phyloP scores from a whole-genome alignment of 2,888 invertebrate species.

The Hirtodrosophila cameraria region DNA sequence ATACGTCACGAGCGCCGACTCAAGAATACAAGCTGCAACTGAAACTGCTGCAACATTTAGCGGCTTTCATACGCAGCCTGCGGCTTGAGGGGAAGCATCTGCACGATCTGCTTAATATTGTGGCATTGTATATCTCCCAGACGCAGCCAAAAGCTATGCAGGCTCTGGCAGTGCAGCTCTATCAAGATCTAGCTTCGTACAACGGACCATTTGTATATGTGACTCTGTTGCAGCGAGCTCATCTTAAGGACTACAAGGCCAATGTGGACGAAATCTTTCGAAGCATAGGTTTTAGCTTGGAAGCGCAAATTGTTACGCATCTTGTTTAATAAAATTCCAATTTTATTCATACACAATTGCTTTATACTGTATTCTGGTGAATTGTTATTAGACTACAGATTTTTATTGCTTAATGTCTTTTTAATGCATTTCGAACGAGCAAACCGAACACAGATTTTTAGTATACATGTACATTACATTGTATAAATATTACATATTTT shows the following conservation, averaged over 20 bases:
- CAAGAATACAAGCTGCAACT: slow-evolving; percentile 83
- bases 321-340: slow-evolving; percentile 37
- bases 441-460: slow-evolving; percentile 19
- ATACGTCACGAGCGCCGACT: slow-evolving; percentile 68
- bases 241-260: slow-evolving; percentile 68
- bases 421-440: slow-evolving; percentile 30
- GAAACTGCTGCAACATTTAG: slow-evolving; percentile 75
- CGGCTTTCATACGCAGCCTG: slow-evolving; percentile 74
- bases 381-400: slow-evolving; percentile 37
- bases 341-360: slow-evolving; percentile 52
- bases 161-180: slow-evolving; percentile 67
- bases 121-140: slow-evolving; percentile 73
- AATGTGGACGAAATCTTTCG: slow-evolving; percentile 70
- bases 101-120: slow-evolving; percentile 75
- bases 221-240: slow-evolving; percentile 69
- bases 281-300: slow-evolving; percentile 48
- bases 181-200: slow-evolving; percentile 60
- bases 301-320: slow-evolving; percentile 5
- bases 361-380: slow-evolving; percentile 43
- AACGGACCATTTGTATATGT: slow-evolving; percentile 82
- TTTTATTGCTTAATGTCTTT: slow-evolving; percentile 55
- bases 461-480: slow-evolving; percentile 6
- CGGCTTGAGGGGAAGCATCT: slow-evolving; percentile 80
- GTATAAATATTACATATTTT: slow-evolving; percentile 4
- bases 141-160: slow-evolving; percentile 80